Conservation (phyloP, 2,797 vertebrate genomes). For the Aselliscus stoliczkanus region DNA sequence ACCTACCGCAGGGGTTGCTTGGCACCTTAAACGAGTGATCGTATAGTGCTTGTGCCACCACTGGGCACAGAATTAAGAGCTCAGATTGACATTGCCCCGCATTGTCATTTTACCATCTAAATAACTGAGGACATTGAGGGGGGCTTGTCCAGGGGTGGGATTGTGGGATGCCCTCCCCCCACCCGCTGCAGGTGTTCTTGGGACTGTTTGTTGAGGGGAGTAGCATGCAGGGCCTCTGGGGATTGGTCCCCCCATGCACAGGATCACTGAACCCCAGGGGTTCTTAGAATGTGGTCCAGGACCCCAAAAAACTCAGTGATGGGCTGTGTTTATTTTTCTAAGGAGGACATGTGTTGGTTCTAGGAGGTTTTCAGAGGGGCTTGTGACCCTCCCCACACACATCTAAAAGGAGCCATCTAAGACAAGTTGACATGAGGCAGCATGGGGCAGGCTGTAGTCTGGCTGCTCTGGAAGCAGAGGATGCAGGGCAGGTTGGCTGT, state of each 20-base stretch:
- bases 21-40: accelerated
- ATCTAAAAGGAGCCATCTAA: neutral
- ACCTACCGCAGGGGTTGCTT: neutral
- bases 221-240: accelerated
- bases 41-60: accelerated
- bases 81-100: accelerated
- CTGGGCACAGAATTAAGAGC: neutral
- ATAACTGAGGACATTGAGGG: neutral
- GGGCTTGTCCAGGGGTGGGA: neutral
- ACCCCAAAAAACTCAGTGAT: neutral
- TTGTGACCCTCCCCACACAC: neutral
- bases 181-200: accelerated
- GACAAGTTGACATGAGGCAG: neutral
- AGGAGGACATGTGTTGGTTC: neutral
- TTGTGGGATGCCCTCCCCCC: too few species aligned
- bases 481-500: accelerated
- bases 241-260: too few species aligned
- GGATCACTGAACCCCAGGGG: neutral
- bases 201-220: neutral
- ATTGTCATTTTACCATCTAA: too few species aligned
- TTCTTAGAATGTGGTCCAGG: too few species aligned
- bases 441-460: neutral
- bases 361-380: neutral
- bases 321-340: neutral
- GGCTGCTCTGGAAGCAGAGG: neutral